These are phyloP conservation scores for Cheiracanthium punctorium DNA, from an alignment of 2,888 invertebrate species.

Conservation along the genomic window DNA sequence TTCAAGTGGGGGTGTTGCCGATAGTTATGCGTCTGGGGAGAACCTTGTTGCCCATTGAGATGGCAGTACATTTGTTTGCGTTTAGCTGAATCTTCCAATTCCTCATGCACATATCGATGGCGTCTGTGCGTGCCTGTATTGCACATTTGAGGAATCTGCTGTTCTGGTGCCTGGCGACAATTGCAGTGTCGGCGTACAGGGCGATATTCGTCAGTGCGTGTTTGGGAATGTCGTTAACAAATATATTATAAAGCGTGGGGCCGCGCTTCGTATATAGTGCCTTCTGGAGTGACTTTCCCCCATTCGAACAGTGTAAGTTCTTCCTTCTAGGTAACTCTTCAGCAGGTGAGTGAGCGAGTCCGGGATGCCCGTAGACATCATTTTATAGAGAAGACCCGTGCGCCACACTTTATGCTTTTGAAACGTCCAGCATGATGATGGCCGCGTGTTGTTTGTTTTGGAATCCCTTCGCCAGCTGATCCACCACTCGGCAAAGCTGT, in stretches of 20 bases:
- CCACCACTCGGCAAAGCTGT: not conserved
- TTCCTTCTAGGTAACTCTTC: not conserved
- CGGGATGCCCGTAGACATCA: not conserved
- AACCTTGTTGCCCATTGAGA: too few relatives aligned
- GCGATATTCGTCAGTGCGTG: not conserved
- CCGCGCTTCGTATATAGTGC: not conserved
- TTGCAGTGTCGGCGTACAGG: slow-evolving; percentile 16
- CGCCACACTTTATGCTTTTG: slow-evolving; percentile 9
- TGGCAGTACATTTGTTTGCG: too few relatives aligned
- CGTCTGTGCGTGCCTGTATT: too few relatives aligned
- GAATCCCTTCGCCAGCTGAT: not conserved
- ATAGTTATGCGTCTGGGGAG: too few relatives aligned
- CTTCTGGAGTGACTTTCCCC: not conserved
- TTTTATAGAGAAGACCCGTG: not conserved
- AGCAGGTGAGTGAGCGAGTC: not conserved
- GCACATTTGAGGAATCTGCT: too few relatives aligned
- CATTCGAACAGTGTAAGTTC: not conserved
- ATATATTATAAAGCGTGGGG: not conserved
- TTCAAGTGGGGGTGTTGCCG: too few relatives aligned
- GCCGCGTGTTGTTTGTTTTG: not conserved
- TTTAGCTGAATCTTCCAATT: too few relatives aligned
- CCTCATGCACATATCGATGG: too few relatives aligned
- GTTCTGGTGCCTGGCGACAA: too few relatives aligned
- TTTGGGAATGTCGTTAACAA: not conserved
- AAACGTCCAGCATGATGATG: slow-evolving; percentile 1